phyloP scores from a whole-genome alignment of 2,797 vertebrate species.

The Denticeps clupeoides region DNA sequence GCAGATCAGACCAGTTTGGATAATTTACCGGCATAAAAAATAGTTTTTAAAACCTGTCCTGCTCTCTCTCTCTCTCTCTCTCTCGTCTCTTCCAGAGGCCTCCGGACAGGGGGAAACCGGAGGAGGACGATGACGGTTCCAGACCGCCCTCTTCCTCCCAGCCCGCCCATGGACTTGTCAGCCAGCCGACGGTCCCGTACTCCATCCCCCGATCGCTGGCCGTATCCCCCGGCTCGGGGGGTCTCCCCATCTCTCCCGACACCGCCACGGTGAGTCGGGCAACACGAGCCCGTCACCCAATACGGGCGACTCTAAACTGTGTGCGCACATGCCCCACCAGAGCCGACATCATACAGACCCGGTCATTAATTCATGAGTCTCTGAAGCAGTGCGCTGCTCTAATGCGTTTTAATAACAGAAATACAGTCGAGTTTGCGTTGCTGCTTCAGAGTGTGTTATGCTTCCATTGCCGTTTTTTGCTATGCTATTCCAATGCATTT shows the following conservation, averaged over 20 bases:
- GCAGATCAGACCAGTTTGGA: too few relatives aligned
- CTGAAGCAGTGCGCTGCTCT: slow-evolving; percentile 20
- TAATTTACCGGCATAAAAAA: neutral
- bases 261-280: slow-evolving; percentile 58
- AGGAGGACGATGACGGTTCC: slow-evolving; percentile 27
- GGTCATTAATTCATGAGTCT: slow-evolving; percentile 40
- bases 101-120: slow-evolving; percentile 26
- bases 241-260: slow-evolving; percentile 53
- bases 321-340: slow-evolving; percentile 16
- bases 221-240: slow-evolving; percentile 35
- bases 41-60: neutral
- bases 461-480: too few relatives aligned
- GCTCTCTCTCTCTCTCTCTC: neutral
- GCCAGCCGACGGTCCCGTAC: slow-evolving; percentile 26
- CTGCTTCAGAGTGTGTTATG: too few relatives aligned
- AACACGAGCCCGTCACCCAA: slow-evolving; percentile 42
- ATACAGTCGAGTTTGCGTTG: neutral
- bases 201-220: slow-evolving; percentile 41
- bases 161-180: slow-evolving; percentile 24
- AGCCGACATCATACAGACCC: neutral
- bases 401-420: neutral
- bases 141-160: slow-evolving; percentile 18
- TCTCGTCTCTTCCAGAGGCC: slow-evolving; percentile 37
- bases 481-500: too few relatives aligned
- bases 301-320: neutral